phyloP scores from a whole-genome alignment of 2,113 vertebrate genomes.

The Uria lomvia region DNA sequence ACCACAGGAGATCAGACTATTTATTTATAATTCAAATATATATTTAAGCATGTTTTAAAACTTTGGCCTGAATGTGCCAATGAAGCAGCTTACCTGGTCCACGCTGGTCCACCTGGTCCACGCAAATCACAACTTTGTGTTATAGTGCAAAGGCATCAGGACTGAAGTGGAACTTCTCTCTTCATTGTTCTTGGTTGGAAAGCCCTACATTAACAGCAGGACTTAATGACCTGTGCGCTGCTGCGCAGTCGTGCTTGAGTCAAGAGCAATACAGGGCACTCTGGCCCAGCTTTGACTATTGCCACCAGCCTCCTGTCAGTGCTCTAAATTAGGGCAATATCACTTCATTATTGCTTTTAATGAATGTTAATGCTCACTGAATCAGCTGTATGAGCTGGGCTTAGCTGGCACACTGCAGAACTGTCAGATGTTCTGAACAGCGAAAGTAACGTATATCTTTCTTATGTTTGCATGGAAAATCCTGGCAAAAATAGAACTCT shows the following conservation, averaged over 20 bases:
- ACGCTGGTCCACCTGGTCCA: too few species aligned
- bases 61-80: background rate
- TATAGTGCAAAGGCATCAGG: background rate
- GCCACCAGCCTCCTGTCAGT: background rate
- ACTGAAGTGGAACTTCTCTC: background rate
- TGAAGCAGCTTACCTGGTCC: background rate
- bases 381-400: background rate
- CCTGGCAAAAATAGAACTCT: background rate
- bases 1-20: background rate
- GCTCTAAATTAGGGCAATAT: background rate
- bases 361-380: constrained; percentile 19
- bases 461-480: background rate
- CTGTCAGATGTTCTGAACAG: background rate
- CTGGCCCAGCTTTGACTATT: background rate
- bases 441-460: background rate
- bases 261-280: background rate
- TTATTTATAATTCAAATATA: background rate
- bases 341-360: background rate
- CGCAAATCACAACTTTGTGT: background rate
- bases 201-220: background rate
- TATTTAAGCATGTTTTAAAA: background rate
- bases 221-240: background rate
- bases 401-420: background rate
- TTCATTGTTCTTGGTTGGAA: background rate
- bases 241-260: fast-evolving